These are phyloP conservation scores for Calliopum simillimum DNA, from an alignment of 2,888 invertebrate genomes.

Conservation along the genomic window DNA sequence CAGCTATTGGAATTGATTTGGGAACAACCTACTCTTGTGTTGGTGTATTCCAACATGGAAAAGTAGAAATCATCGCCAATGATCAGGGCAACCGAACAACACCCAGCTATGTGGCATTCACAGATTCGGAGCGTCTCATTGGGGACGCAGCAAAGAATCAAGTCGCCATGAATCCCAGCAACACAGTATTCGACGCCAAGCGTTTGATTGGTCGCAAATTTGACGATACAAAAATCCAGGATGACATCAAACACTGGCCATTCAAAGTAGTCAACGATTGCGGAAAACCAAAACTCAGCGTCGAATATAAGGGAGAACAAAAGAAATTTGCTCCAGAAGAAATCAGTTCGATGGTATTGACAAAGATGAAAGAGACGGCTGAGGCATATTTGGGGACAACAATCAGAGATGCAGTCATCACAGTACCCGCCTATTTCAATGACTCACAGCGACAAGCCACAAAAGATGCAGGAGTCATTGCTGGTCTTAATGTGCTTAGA, in stretches of 20 bases:
- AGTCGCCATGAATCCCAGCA: slow-evolving; percentile 88
- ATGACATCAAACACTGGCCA: slow-evolving; percentile 94
- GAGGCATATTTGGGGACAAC: slow-evolving; percentile 88
- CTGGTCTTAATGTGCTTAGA: slow-evolving; percentile 89
- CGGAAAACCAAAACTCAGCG: slow-evolving; percentile 85
- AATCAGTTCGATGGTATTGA: slow-evolving; percentile 91
- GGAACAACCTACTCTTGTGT: slow-evolving; percentile 90
- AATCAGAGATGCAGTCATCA: slow-evolving; percentile 86
- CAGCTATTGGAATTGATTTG: slow-evolving; percentile 85
- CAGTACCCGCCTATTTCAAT: slow-evolving; percentile 91
- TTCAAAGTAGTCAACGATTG: slow-evolving; percentile 86
- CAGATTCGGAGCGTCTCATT: slow-evolving; percentile 84
- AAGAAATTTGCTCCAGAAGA: slow-evolving; percentile 92
- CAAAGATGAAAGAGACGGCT: slow-evolving; percentile 93
- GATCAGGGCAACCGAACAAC: slow-evolving; percentile 87
- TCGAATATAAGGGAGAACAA: slow-evolving; percentile 87
- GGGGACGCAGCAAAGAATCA: slow-evolving; percentile 88
- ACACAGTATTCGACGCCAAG: slow-evolving; percentile 93
- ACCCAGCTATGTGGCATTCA: slow-evolving; percentile 83
- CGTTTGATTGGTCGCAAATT: slow-evolving; percentile 92
- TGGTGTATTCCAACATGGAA: slow-evolving; percentile 84
- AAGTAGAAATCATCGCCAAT: slow-evolving; percentile 86
- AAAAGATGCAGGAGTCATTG: slow-evolving; percentile 92
- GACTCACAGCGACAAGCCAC: slow-evolving; percentile 91
- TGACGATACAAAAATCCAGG: slow-evolving; percentile 87